A percentile compares a stretch with the other conserved stretches of the same genome.
Conservation (phyloP, 2,113 vertebrate genomes). For the Opisthocomus hoazin region DNA sequence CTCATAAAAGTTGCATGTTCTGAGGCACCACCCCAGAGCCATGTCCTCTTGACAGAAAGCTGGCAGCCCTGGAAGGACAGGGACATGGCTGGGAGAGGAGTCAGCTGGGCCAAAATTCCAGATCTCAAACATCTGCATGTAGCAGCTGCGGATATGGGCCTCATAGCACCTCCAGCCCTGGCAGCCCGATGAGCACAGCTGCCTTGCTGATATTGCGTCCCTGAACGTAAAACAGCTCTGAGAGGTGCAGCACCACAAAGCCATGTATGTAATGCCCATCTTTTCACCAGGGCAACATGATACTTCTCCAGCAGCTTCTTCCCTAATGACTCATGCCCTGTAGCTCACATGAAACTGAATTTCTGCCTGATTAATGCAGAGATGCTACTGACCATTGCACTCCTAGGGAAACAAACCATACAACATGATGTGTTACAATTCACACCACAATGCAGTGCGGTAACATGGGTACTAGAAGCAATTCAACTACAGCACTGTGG, state of each 20-base stretch:
- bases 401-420: neutral
- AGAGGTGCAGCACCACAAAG: neutral
- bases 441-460: accelerated
- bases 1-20: neutral
- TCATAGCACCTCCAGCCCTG: neutral
- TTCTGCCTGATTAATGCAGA: neutral
- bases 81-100: neutral
- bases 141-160: neutral
- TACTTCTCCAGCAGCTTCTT: neutral
- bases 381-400: neutral
- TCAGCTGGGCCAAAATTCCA: neutral
- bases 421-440: accelerated
- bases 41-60: neutral
- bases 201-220: neutral
- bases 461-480: neutral
- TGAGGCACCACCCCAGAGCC: neutral
- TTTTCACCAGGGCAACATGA: neutral
- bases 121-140: neutral
- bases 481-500: neutral
- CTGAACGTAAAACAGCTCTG: neutral
- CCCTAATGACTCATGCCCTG: neutral
- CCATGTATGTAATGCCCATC: neutral
- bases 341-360: neutral
- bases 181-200: neutral
- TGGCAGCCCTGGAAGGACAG: neutral